phyloP scores from a whole-genome alignment of 1,140 invertebrate species.

The Plectus sambesii region DNA sequence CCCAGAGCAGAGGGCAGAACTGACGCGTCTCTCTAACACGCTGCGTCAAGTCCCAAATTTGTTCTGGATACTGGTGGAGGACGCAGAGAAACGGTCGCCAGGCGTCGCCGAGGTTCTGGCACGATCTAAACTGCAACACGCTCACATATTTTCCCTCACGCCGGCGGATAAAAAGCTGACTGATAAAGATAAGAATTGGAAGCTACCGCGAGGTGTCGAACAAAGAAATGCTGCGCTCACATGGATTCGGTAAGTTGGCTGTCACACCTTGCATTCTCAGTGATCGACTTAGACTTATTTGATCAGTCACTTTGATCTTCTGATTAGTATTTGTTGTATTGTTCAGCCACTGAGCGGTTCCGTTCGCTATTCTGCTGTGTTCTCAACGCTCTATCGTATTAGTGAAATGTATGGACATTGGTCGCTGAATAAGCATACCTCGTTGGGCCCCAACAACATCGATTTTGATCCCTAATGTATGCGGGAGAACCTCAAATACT shows the following conservation, averaged over 20 bases:
- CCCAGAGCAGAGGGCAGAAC: slow-evolving; percentile 82
- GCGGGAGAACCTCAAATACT: too few relatives aligned
- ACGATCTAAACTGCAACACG: slow-evolving; percentile 60
- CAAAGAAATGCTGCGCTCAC: slow-evolving; percentile 78
- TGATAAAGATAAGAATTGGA: slow-evolving; percentile 65
- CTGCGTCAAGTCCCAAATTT: slow-evolving; percentile 58
- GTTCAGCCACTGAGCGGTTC: too few relatives aligned
- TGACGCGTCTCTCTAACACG: slow-evolving; percentile 78
- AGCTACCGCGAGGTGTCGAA: slow-evolving; percentile 79
- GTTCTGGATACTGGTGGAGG: slow-evolving; percentile 41
- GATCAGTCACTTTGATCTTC: too few relatives aligned
- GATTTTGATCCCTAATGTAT: too few relatives aligned
- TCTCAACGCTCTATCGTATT: too few relatives aligned
- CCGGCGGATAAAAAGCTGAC: slow-evolving; percentile 62
- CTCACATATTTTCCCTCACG: slow-evolving; percentile 66
- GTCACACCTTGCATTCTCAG: slow-evolving; percentile 49
- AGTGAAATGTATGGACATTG: too few relatives aligned
- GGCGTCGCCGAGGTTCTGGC: slow-evolving; percentile 69
- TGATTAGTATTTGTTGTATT: too few relatives aligned
- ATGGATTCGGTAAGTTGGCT: slow-evolving; percentile 66
- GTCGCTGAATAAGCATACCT: too few relatives aligned
- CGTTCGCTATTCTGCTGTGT: too few relatives aligned
- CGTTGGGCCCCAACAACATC: too few relatives aligned
- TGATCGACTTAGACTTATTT: too few relatives aligned
- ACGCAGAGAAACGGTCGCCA: slow-evolving; percentile 37